Evolutionary conservation across 1,140 invertebrate species (phyloP).

Genomic region (Euwallacea similis): DNA sequence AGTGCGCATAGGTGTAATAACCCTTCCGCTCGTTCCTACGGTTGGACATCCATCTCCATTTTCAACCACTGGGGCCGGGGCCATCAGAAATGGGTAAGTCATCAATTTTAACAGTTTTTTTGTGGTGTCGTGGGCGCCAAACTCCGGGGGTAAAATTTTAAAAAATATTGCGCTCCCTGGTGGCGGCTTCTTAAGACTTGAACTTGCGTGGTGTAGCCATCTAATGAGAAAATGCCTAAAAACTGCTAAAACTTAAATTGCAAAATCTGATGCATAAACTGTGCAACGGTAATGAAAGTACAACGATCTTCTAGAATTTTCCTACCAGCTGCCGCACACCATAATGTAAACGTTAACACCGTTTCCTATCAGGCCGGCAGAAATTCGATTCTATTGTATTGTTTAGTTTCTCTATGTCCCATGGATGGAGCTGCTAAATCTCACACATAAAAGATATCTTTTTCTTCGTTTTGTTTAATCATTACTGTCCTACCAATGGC

Average conservation of each 20-base stretch:
- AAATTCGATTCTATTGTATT: background rate
- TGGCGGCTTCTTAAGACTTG: slow-evolving; percentile 3
- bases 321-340: slow-evolving; percentile 11
- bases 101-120: too few relatives aligned
- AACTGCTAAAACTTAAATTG: background rate
- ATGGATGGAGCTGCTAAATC: background rate
- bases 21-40: background rate
- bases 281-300: slow-evolving; percentile 10
- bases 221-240: slow-evolving; percentile 16
- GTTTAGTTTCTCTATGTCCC: background rate
- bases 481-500: too few relatives aligned
- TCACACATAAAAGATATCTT: background rate
- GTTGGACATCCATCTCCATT: slow-evolving; percentile 13
- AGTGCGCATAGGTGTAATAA: slow-evolving; percentile 17
- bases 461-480: background rate
- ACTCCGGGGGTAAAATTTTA: background rate
- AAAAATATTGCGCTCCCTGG: slow-evolving; percentile 29
- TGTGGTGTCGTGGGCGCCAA: too few relatives aligned
- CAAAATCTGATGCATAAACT: background rate
- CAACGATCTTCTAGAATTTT: slow-evolving; percentile 20
- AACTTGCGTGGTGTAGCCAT: slow-evolving; percentile 8
- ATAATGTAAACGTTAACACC: background rate
- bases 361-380: background rate
- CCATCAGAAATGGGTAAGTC: slow-evolving; percentile 28
- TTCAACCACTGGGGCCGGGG: slow-evolving; percentile 1